Evolutionary conservation across 2,888 invertebrate species (phyloP).

Genomic region (Dolichopus griseipennis): DNA sequence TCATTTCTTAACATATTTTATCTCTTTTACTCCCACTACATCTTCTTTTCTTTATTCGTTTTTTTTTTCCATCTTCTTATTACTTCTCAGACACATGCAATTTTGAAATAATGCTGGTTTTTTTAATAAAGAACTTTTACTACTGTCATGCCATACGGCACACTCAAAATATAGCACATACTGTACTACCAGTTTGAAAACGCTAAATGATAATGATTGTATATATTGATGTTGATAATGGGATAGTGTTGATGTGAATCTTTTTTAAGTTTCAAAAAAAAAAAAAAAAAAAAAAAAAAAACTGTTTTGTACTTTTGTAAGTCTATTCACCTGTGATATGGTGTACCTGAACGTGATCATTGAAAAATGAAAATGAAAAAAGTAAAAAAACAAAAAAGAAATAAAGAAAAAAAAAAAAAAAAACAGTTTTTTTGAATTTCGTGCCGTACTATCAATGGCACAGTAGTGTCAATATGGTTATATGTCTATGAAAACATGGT

Average conservation of each 20-base stretch:
- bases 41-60: too few species aligned
- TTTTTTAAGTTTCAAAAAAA: neutral
- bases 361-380: neutral
- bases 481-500: neutral
- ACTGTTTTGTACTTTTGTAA: neutral
- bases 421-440: neutral
- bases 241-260: neutral
- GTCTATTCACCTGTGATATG: conserved; percentile 1
- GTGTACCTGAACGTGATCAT: conserved; percentile 3
- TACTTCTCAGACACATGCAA: neutral
- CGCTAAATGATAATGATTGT: neutral
- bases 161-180: too few species aligned
- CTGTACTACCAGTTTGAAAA: too few species aligned
- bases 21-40: too few species aligned
- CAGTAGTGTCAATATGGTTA: neutral
- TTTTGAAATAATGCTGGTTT: neutral
- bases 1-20: neutral
- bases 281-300: too few species aligned
- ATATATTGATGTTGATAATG: neutral
- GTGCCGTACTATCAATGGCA: neutral
- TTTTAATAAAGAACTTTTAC: neutral
- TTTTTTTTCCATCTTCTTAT: too few species aligned
- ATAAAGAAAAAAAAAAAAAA: neutral
- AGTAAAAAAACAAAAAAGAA: neutral
- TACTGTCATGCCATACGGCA: too few species aligned